These are phyloP conservation scores for Mixornis gularis DNA, from an alignment of 2,113 vertebrate genomes.

Conservation along the genomic window DNA sequence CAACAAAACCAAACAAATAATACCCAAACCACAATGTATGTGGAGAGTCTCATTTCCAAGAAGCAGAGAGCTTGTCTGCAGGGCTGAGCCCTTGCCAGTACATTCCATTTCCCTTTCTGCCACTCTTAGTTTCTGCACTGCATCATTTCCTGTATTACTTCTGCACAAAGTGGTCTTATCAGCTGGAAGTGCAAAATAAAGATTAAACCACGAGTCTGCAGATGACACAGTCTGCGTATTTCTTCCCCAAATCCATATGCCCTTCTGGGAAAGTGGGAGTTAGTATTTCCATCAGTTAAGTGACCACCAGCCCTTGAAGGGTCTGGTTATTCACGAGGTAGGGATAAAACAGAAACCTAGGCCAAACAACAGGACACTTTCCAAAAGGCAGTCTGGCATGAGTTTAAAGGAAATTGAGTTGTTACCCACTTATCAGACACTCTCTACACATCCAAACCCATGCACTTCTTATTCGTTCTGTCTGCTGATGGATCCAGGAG, in stretches of 20 bases:
- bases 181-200: conserved; percentile 72
- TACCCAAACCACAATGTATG: not conserved
- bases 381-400: not conserved
- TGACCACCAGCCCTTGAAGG: not conserved
- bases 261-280: conserved; percentile 14
- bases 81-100: conserved; percentile 42
- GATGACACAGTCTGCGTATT: not conserved
- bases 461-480: not conserved
- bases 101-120: conserved; percentile 62
- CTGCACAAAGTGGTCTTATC: conserved; percentile 71
- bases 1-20: not conserved
- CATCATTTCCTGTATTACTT: conserved; percentile 72
- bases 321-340: not conserved
- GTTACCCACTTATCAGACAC: not conserved
- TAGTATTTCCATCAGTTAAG: not conserved
- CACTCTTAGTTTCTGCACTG: conserved; percentile 62
- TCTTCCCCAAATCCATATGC: conserved; percentile 48
- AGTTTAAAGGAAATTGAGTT: not conserved
- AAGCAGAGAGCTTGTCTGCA: not conserved
- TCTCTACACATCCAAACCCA: not conserved
- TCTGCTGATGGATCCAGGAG: not conserved
- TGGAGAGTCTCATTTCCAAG: not conserved
- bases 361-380: not conserved
- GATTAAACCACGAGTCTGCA: conserved; percentile 66
- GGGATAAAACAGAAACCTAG: not conserved